These are phyloP conservation scores for Agrochola litura DNA, from an alignment of 2,888 invertebrate genomes.

Conservation along the genomic window DNA sequence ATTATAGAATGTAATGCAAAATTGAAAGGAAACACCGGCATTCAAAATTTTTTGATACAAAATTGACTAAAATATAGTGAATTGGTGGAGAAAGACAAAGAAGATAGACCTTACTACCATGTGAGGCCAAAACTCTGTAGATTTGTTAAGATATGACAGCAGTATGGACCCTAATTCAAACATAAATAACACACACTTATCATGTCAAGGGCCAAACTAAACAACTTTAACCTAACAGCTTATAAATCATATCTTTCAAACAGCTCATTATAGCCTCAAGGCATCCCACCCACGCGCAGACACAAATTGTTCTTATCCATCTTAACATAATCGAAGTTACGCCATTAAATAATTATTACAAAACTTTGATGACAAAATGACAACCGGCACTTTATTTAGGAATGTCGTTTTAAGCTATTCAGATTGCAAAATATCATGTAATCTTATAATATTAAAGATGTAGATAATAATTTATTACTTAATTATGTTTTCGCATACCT, in stretches of 20 bases:
- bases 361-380: slow-evolving; percentile 40
- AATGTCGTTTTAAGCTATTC: slow-evolving; percentile 27
- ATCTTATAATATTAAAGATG: slow-evolving; percentile 13
- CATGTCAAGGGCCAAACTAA: slow-evolving; percentile 31
- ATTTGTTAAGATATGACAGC: background rate
- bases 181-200: slow-evolving; percentile 12
- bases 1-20: too few species aligned
- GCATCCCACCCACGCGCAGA: slow-evolving; percentile 34
- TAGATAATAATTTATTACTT: slow-evolving; percentile 22
- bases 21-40: too few species aligned
- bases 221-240: slow-evolving; percentile 28
- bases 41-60: too few species aligned
- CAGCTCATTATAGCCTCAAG: slow-evolving; percentile 31
- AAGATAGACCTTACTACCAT: background rate
- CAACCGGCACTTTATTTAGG: slow-evolving; percentile 4
- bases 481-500: slow-evolving; percentile 1
- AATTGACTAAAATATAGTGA: too few species aligned
- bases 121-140: too few species aligned
- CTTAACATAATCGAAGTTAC: slow-evolving; percentile 44
- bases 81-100: background rate
- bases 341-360: slow-evolving; percentile 43
- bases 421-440: slow-evolving; percentile 42
- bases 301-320: slow-evolving; percentile 46
- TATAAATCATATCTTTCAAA: slow-evolving; percentile 36
- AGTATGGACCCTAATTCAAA: background rate